phyloP scores from a whole-genome alignment of 1,140 invertebrate genomes.

The Lanistes nyassanus region DNA sequence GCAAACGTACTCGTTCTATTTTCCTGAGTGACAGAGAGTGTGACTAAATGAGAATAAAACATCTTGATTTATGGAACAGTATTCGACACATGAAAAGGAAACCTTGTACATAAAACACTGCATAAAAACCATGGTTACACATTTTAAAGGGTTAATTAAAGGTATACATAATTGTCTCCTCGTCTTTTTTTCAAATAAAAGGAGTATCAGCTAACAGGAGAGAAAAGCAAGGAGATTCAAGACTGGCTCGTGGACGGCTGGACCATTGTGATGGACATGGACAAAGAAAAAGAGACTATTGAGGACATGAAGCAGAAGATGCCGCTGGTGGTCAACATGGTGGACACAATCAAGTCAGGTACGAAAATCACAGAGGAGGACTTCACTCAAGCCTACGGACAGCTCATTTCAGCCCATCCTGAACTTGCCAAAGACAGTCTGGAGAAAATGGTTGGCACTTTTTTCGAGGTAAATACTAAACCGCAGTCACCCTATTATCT shows the following conservation, averaged over 20 bases:
- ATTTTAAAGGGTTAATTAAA: too few species aligned
- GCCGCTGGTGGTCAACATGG: slow-evolving; percentile 23
- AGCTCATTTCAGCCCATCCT: slow-evolving; percentile 20
- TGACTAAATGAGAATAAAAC: too few species aligned
- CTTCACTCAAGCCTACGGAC: slow-evolving; percentile 22
- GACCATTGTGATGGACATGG: slow-evolving; percentile 23
- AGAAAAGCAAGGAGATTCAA: slow-evolving; percentile 23
- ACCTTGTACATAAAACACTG: not conserved
- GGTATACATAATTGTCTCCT: not conserved
- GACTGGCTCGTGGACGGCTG: slow-evolving; percentile 34
- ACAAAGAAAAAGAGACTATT: slow-evolving; percentile 3
- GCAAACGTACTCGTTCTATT: too few species aligned
- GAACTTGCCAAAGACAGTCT: slow-evolving; percentile 26
- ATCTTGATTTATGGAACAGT: too few species aligned
- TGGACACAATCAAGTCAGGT: slow-evolving; percentile 10
- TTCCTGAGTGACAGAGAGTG: too few species aligned
- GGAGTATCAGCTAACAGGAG: slow-evolving; percentile 26
- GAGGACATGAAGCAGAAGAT: slow-evolving; percentile 22
- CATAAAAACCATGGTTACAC: not conserved
- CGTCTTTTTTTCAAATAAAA: slow-evolving; percentile 2
- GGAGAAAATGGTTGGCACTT: slow-evolving; percentile 28
- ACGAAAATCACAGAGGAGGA: slow-evolving; percentile 26
- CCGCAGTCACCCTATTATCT: too few species aligned
- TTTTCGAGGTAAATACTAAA: slow-evolving; percentile 31
- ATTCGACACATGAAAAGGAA: not conserved